phyloP scores from a whole-genome alignment of 2,888 invertebrate genomes.

The Andrena bucephala region DNA sequence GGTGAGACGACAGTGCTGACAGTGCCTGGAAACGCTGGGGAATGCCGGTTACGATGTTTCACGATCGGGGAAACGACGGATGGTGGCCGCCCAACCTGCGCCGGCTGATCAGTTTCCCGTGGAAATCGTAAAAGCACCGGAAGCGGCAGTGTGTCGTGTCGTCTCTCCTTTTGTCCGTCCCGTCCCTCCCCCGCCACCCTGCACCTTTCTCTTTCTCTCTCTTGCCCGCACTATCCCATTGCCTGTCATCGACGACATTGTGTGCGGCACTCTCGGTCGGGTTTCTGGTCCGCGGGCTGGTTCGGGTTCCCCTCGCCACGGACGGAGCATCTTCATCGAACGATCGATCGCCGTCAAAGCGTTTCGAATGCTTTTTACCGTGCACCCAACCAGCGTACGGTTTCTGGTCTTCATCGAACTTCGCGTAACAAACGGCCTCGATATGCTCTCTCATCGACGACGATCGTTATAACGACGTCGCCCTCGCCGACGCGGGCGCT shows the following conservation, averaged over 20 bases:
- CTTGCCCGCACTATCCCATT: background rate
- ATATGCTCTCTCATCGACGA: slow-evolving; percentile 58
- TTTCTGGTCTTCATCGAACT: slow-evolving; percentile 5
- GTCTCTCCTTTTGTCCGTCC: too few relatives aligned
- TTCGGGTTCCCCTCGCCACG: slow-evolving; percentile 1
- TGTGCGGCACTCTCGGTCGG: slow-evolving; percentile 3
- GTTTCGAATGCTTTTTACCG: slow-evolving; percentile 29
- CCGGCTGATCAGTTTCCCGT: slow-evolving; percentile 51
- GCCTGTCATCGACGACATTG: slow-evolving; percentile 54
- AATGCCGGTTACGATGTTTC: slow-evolving; percentile 52
- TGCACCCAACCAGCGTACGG: background rate
- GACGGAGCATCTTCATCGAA: slow-evolving; percentile 28
- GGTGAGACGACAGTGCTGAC: slow-evolving; percentile 52
- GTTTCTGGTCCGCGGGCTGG: slow-evolving; percentile 5
- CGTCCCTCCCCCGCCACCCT: too few relatives aligned
- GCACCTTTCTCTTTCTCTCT: background rate
- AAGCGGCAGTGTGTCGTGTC: slow-evolving; percentile 4
- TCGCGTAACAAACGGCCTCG: slow-evolving; percentile 50
- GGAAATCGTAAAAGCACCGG: background rate
- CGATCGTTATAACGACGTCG: slow-evolving; percentile 66
- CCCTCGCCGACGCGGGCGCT: slow-evolving; percentile 63
- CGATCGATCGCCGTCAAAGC: slow-evolving; percentile 40
- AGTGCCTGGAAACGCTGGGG: slow-evolving; percentile 45
- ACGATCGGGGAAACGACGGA: slow-evolving; percentile 36
- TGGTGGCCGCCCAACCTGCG: slow-evolving; percentile 49